These are phyloP conservation scores for Trematomus loennbergii DNA, from an alignment of 2,113 vertebrate species.

Conservation along the genomic window DNA sequence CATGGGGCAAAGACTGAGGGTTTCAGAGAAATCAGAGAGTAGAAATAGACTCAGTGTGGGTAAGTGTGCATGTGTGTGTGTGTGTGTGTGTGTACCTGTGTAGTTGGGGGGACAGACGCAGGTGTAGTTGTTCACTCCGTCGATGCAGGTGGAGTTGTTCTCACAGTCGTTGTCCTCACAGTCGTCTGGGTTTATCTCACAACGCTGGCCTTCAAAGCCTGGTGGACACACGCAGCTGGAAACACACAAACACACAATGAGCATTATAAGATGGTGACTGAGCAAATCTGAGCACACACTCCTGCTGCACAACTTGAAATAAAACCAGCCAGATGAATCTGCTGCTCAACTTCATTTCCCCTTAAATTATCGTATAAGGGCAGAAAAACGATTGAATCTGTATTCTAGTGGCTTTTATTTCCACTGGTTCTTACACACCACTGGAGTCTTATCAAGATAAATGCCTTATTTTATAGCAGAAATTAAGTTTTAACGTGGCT, in stretches of 20 bases:
- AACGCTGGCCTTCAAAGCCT: constrained; percentile 92
- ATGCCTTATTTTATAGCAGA: constrained; percentile 41
- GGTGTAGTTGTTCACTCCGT: constrained; percentile 96
- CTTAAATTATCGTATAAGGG: constrained; percentile 22
- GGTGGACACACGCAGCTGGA: constrained; percentile 90
- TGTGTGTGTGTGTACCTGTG: constrained; percentile 82
- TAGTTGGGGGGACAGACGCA: constrained; percentile 94
- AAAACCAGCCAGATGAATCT: constrained; percentile 44
- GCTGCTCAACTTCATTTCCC: constrained; percentile 18
- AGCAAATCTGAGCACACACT: constrained; percentile 14
- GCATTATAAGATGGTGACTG: constrained; percentile 14
- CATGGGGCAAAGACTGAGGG: neutral
- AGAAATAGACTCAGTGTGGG: neutral
- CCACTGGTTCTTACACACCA: constrained; percentile 19
- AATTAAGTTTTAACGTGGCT: constrained; percentile 33
- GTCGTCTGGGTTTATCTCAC: constrained; percentile 94
- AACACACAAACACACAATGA: constrained; percentile 65
- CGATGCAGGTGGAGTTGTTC: constrained; percentile 95
- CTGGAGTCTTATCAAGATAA: constrained; percentile 33
- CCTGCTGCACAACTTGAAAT: constrained; percentile 31
- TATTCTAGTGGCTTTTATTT: neutral
- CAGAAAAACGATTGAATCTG: constrained; percentile 25
- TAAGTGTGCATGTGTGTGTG: neutral
- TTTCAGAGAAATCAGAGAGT: neutral
- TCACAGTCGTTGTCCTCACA: constrained; percentile 98